A percentile compares a stretch with the other conserved stretches of the same genome.
Evolutionary conservation across 2,888 invertebrate species (phyloP).

Genomic region (Antitype chi): DNA sequence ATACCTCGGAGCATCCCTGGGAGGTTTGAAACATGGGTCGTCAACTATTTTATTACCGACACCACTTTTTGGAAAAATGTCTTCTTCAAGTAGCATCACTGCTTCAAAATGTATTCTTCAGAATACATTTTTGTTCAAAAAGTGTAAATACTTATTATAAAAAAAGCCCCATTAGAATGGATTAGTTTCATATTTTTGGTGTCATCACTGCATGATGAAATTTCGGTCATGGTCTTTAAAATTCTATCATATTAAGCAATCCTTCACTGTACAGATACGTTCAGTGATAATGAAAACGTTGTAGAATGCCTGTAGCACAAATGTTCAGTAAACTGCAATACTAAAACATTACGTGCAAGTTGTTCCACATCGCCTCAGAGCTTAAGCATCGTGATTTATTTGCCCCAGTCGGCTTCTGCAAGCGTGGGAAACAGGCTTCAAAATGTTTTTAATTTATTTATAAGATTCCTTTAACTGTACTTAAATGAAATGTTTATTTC

Average conservation of each 20-base stretch:
- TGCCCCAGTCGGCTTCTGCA: conserved; percentile 18
- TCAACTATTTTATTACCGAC: background rate
- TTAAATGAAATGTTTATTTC: too few species aligned
- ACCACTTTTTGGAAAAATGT: background rate
- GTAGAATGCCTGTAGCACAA: conserved; percentile 20
- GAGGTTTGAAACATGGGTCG: background rate
- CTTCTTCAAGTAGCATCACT: background rate
- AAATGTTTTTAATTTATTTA: conserved; percentile 37
- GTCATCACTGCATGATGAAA: background rate
- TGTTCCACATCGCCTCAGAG: conserved; percentile 41
- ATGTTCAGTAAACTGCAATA: conserved; percentile 43
- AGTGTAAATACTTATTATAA: background rate
- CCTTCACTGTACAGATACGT: background rate
- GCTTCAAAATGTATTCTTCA: too few species aligned
- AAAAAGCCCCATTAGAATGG: background rate
- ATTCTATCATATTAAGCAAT: background rate
- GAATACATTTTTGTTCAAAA: too few species aligned
- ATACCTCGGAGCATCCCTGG: background rate
- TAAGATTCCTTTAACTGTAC: conserved; percentile 4
- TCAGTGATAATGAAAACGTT: conserved; percentile 26
- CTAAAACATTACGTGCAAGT: conserved; percentile 52
- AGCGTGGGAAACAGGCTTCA: conserved; percentile 27
- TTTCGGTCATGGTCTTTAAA: background rate
- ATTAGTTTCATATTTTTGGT: background rate
- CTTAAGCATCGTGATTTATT: conserved; percentile 56